These are phyloP conservation scores for Dreissena polymorpha DNA, from an alignment of 1,140 invertebrate species.

Conservation along the genomic window DNA sequence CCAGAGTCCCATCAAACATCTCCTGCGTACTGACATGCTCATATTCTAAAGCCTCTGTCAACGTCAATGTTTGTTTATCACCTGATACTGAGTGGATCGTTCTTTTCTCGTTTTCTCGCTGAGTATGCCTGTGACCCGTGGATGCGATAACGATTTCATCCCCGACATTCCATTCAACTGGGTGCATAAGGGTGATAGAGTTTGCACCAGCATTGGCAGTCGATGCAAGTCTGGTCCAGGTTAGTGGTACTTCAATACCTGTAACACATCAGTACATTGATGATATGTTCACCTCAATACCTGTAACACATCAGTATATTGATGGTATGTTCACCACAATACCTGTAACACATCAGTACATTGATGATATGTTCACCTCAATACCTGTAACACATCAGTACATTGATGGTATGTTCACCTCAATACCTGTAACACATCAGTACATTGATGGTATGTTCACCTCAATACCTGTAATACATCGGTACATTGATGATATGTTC, in stretches of 20 bases:
- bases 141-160: slow-evolving; percentile 70
- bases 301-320: no score
- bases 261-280: no score
- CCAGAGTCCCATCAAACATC: slow-evolving; percentile 47
- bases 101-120: slow-evolving; percentile 65
- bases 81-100: slow-evolving; percentile 61
- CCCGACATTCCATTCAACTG: slow-evolving; percentile 68
- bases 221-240: slow-evolving; percentile 65
- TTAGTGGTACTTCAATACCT: slow-evolving; percentile 59
- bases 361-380: no score
- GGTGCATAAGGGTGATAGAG: slow-evolving; percentile 44
- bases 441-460: no score
- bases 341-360: no score
- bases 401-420: no score
- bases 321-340: no score
- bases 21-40: slow-evolving; percentile 52
- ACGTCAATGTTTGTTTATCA: slow-evolving; percentile 61
- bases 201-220: slow-evolving; percentile 54
- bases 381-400: no score
- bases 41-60: slow-evolving; percentile 55
- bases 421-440: no score
- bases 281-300: no score
- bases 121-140: slow-evolving; percentile 61
- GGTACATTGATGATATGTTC: no score
- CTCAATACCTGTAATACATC: no score